Evolutionary conservation across 2,113 vertebrate species (phyloP), one percentile per base, ranked within the genome.

Genomic region (Turdus rufiventris): DNA sequence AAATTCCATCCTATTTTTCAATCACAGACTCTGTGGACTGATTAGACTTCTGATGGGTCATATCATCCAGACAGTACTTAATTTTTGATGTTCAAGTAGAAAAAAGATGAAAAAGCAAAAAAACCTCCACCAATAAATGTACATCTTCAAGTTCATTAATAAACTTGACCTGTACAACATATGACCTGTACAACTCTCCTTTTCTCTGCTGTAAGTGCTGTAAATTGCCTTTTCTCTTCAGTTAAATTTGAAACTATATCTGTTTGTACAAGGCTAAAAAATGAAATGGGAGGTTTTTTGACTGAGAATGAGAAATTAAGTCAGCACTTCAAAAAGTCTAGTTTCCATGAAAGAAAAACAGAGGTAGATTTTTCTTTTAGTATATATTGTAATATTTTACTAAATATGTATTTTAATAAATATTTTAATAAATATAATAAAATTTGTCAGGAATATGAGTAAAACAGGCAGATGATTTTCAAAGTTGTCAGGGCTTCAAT

Each of bases 121-220:
- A 9, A 19, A 3, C 1, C 2, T 38, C 38, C 38, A 38, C 4
- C 19, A 26, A n/a, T n/a, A 33, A 23, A 6, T 40, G 8, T 16
- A 9, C 54, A 36, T 43, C 5, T 33, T 60, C 23, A 15, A 60
- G 23, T 75, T 78, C 26, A 63, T 11, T n/a, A 68, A 56, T n/a
- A 60, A 76, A 47, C 14, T 13, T 57, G 33, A 63, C 25, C 33
- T 66, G 21, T 63, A 88, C 23, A 48, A 6, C 2, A 20, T 62
- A 19, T 57, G 33, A 63, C 25, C 33, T 66, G 21, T 63, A 88
- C 23, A 48, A 6, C 2, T 51, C 12, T 71, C 31, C 47, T 77
- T 28, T 76, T 84, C 31, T 61, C 6, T 68, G 26, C 19, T 79
- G 18, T 56, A 92, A 75, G 18, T 58, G 9, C 6, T 71, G 38